Percentiles rank a stretch among this genome's conserved stretches.
Conservation (phyloP, 2,888 invertebrate genomes). For the Danaus chrysippus region DNA sequence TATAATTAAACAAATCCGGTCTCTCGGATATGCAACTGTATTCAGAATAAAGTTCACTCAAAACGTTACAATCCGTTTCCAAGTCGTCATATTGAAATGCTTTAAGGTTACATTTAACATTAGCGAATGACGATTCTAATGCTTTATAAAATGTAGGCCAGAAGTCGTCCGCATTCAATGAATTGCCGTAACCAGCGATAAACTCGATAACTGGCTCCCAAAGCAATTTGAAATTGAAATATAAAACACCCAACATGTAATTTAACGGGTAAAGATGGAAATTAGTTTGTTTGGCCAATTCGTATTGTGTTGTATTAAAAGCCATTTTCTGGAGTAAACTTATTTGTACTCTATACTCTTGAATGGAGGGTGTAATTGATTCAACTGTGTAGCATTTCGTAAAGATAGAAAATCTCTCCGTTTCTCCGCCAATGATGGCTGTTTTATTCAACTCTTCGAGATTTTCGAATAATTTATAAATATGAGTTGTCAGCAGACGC, state of each 20-base stretch:
- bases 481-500: slow-evolving; percentile 85
- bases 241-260: slow-evolving; percentile 89
- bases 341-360: slow-evolving; percentile 89
- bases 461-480: slow-evolving; percentile 83
- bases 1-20: slow-evolving; percentile 86
- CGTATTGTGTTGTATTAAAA: slow-evolving; percentile 79
- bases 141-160: slow-evolving; percentile 85
- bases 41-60: slow-evolving; percentile 56
- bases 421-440: slow-evolving; percentile 46
- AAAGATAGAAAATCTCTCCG: slow-evolving; percentile 80
- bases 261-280: slow-evolving; percentile 84
- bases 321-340: slow-evolving; percentile 86
- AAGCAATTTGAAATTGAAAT: slow-evolving; percentile 91
- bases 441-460: slow-evolving; percentile 70
- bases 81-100: slow-evolving; percentile 59
- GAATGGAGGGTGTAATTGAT: slow-evolving; percentile 83
- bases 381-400: slow-evolving; percentile 85
- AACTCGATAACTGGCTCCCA: slow-evolving; percentile 92
- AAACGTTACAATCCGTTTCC: slow-evolving; percentile 46
- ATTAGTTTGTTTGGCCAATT: slow-evolving; percentile 76
- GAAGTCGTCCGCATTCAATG: slow-evolving; percentile 80
- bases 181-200: slow-evolving; percentile 85
- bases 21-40: slow-evolving; percentile 74
- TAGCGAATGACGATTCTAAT: slow-evolving; percentile 73
- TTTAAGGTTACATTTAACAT: slow-evolving; percentile 61